Percentiles rank a stretch among this genome's conserved stretches.
Conservation (phyloP, 2,888 invertebrate genomes). For the Chesias legatella region DNA sequence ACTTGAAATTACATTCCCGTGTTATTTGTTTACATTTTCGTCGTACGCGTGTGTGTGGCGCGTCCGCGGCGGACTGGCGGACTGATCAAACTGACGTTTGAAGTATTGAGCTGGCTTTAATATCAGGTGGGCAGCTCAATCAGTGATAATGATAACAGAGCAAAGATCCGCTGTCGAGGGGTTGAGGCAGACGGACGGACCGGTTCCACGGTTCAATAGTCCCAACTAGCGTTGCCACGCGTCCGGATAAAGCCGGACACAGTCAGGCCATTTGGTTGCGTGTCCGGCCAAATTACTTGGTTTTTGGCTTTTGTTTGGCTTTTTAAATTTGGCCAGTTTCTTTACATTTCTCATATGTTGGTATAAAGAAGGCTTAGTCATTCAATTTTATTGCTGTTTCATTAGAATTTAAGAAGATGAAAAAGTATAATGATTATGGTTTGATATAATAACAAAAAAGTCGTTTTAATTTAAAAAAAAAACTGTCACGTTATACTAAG, state of each 20-base stretch:
- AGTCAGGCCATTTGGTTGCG: too few relatives aligned
- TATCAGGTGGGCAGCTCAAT: slow-evolving; percentile 65
- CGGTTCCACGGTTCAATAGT: slow-evolving; percentile 20
- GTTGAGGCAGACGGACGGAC: slow-evolving; percentile 8
- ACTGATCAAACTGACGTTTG: slow-evolving; percentile 23
- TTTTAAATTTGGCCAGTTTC: too few relatives aligned
- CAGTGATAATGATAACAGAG: slow-evolving; percentile 59
- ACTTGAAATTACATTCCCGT: slow-evolving; percentile 40
- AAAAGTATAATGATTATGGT: too few relatives aligned
- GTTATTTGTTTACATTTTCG: slow-evolving; percentile 44
- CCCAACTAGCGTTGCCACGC: slow-evolving; percentile 12
- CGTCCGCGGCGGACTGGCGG: slow-evolving; percentile 55
- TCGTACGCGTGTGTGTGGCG: slow-evolving; percentile 30
- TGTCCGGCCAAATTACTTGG: too few relatives aligned
- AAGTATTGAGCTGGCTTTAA: slow-evolving; percentile 35
- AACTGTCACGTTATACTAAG: too few relatives aligned
- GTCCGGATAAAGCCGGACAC: too few relatives aligned
- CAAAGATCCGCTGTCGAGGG: slow-evolving; percentile 25
- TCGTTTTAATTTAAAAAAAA: too few relatives aligned
- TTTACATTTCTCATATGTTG: too few relatives aligned
- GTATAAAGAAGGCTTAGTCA: too few relatives aligned
- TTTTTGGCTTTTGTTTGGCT: too few relatives aligned
- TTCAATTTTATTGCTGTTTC: too few relatives aligned
- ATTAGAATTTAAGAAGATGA: neutral
- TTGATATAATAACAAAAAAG: too few relatives aligned